Conservation (phyloP, 2,113 vertebrate genomes). For the Gnathonemus echidnorhynchus region DNA sequence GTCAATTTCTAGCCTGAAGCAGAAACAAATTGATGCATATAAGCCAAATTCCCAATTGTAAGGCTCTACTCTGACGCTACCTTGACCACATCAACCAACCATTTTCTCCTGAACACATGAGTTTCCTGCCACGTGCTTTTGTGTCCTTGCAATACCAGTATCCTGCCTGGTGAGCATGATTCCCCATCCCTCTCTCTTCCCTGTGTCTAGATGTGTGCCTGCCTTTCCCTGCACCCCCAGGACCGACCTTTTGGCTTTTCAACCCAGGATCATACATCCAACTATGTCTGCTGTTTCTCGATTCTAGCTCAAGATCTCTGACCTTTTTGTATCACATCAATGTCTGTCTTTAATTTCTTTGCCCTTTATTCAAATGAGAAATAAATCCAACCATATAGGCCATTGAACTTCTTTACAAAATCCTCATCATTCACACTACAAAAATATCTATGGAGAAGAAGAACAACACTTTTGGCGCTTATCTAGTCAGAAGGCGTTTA, state of each 20-base stretch:
- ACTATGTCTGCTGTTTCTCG: neutral
- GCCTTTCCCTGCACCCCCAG: neutral
- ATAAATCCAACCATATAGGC: neutral
- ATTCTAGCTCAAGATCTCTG: neutral
- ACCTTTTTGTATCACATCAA: neutral
- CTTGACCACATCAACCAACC: neutral
- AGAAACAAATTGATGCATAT: neutral
- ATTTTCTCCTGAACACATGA: neutral
- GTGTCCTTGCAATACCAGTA: neutral
- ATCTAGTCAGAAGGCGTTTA: neutral
- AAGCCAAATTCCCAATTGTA: neutral
- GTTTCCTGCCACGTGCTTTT: neutral
- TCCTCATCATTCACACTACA: neutral
- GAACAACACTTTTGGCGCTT: neutral
- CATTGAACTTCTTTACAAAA: neutral
- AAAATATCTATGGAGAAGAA: neutral
- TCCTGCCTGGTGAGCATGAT: neutral
- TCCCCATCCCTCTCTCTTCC: neutral
- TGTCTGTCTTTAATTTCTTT: neutral
- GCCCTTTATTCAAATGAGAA: neutral
- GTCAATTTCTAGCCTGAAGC: neutral
- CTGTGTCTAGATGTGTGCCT: neutral
- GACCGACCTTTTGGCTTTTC: neutral
- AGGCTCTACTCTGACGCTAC: neutral
- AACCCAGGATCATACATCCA: neutral